Conservation (phyloP, 1,140 invertebrate species). For the Rhagoletis pomonella region DNA sequence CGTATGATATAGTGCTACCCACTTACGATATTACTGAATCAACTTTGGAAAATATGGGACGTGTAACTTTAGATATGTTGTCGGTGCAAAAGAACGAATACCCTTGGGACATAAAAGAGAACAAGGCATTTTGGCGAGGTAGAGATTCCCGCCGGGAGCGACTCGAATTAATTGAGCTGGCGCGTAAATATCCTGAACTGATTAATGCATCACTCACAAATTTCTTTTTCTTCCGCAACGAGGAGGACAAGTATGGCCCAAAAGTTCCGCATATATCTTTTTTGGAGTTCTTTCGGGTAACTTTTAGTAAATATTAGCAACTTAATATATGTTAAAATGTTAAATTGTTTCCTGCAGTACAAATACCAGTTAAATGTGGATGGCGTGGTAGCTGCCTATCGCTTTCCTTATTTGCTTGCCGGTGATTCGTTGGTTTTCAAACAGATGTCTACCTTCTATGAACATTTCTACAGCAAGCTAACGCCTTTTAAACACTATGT, state of each 20-base stretch:
- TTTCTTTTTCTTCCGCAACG: constrained; percentile 95
- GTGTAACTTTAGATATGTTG: constrained; percentile 91
- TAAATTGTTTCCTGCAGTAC: constrained; percentile 80
- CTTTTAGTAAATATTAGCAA: constrained; percentile 60
- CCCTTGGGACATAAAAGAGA: constrained; percentile 84
- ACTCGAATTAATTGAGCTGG: constrained; percentile 88
- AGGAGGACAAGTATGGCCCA: constrained; percentile 90
- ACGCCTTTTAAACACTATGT: constrained; percentile 88
- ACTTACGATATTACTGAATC: constrained; percentile 97
- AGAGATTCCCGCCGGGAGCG: constrained; percentile 90
- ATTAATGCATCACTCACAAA: constrained; percentile 96
- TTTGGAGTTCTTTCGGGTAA: constrained; percentile 96
- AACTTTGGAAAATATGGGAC: constrained; percentile 92
- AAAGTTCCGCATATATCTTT: constrained; percentile 90
- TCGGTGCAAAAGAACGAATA: constrained; percentile 83
- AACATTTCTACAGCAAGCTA: constrained; percentile 92
- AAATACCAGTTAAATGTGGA: constrained; percentile 97
- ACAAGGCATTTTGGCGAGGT: constrained; percentile 92
- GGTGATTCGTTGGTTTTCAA: constrained; percentile 93
- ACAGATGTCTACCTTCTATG: constrained; percentile 94
- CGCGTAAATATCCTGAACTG: constrained; percentile 84
- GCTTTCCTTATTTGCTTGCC: constrained; percentile 92
- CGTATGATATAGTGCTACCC: constrained; percentile 93
- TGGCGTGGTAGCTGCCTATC: constrained; percentile 96
- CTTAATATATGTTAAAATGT: neutral